phyloP scores from a whole-genome alignment of 1,140 invertebrate species.

The Drosophila trapezifrons region DNA sequence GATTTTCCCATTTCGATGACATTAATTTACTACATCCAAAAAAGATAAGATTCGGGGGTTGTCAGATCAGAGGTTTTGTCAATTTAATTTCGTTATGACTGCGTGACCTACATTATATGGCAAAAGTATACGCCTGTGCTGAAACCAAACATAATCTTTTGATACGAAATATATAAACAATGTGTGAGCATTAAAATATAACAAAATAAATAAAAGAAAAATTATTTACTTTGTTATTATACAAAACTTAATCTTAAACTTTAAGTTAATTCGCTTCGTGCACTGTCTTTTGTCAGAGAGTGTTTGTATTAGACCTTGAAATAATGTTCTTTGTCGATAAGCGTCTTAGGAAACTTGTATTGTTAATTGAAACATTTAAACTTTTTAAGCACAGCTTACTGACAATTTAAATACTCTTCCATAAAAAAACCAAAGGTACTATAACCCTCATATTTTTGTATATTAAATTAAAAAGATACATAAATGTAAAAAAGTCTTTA shows the following conservation, averaged over 20 bases:
- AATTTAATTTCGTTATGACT: conserved; percentile 1
- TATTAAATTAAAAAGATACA: too few relatives aligned
- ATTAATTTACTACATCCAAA: conserved; percentile 55
- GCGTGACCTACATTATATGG: background rate
- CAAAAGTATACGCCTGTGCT: background rate
- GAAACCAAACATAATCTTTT: too few relatives aligned
- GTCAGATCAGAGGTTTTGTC: conserved; percentile 29
- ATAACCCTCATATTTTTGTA: background rate
- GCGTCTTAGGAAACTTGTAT: conserved; percentile 8
- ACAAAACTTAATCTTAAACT: too few relatives aligned
- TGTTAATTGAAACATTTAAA: conserved; percentile 20
- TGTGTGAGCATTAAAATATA: too few relatives aligned
- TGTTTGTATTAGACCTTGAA: conserved; percentile 9
- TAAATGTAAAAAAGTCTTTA: background rate
- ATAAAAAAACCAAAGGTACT: background rate
- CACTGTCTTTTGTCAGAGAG: background rate
- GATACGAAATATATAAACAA: too few relatives aligned
- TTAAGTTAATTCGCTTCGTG: background rate
- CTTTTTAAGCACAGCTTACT: background rate
- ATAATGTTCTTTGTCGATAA: background rate
- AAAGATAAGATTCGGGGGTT: conserved; percentile 62
- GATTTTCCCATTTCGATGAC: conserved; percentile 37
- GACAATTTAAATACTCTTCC: background rate
- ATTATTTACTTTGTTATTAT: too few relatives aligned
- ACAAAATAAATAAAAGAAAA: too few relatives aligned